Percentiles rank a stretch among this genome's conserved stretches.
Evolutionary conservation across 2,888 invertebrate genomes (phyloP).

Genomic region (Drosophila melanosoma): DNA sequence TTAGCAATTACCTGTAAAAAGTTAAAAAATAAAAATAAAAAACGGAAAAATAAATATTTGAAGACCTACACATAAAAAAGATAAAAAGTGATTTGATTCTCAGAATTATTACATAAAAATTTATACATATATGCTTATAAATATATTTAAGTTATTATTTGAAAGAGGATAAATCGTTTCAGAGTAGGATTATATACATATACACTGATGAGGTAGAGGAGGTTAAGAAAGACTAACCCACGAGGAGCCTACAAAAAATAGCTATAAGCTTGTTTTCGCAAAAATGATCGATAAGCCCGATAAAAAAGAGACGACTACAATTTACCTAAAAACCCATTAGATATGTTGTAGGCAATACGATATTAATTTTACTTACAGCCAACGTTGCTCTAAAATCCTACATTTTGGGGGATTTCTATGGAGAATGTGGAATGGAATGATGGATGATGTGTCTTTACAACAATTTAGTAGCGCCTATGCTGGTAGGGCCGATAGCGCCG

Average conservation of each 20-base stretch:
- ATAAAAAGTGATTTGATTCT: neutral
- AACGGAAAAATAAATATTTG: neutral
- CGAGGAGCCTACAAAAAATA: neutral
- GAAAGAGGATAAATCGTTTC: neutral
- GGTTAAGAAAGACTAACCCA: neutral
- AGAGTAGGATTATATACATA: neutral
- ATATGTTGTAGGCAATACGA: constrained; percentile 37
- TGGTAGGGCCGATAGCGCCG: constrained; percentile 81
- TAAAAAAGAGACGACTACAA: neutral
- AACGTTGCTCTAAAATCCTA: constrained; percentile 54
- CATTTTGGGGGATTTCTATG: constrained; percentile 47
- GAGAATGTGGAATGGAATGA: constrained; percentile 51
- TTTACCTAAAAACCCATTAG: constrained; percentile 24
- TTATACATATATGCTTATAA: neutral
- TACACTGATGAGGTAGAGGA: neutral
- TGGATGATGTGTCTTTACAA: constrained; percentile 42
- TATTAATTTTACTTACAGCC: constrained; percentile 56
- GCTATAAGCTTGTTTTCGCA: neutral
- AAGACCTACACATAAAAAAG: neutral
- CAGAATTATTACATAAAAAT: neutral
- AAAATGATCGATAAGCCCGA: neutral
- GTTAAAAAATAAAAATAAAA: neutral
- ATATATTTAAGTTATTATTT: neutral
- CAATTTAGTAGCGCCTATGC: constrained; percentile 69
- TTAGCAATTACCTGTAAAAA: constrained; percentile 4